phyloP scores from a whole-genome alignment of 2,888 invertebrate species.

The Folsomia manolachei region DNA sequence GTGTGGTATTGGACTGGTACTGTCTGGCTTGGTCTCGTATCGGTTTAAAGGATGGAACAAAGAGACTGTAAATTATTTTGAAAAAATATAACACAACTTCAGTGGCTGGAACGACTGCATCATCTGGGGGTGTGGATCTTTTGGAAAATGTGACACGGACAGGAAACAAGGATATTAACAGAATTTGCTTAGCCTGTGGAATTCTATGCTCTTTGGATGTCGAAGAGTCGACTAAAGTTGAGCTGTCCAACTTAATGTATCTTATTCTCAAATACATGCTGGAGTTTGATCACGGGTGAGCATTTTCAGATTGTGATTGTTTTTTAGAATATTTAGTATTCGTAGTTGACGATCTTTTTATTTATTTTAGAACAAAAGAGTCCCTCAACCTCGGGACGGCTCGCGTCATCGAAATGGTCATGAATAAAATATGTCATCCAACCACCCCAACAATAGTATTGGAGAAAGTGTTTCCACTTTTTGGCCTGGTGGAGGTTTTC shows the following conservation, averaged over 20 bases:
- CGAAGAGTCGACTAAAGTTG: slow-evolving; percentile 13
- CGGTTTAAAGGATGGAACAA: neutral
- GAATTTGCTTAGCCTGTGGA: slow-evolving; percentile 39
- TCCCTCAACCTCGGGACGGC: slow-evolving; percentile 42
- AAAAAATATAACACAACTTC: neutral
- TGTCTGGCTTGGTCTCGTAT: slow-evolving; percentile 24
- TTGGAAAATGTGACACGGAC: neutral
- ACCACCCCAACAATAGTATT: slow-evolving; percentile 5
- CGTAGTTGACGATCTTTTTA: too few species aligned
- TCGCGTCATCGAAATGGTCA: slow-evolving; percentile 45
- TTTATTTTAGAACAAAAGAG: slow-evolving; percentile 48
- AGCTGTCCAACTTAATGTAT: slow-evolving; percentile 14
- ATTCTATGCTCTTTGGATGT: slow-evolving; percentile 28
- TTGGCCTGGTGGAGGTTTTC: slow-evolving; percentile 41
- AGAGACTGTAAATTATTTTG: neutral
- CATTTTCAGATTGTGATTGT: too few species aligned
- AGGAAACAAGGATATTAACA: slow-evolving; percentile 27
- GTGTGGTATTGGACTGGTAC: slow-evolving; percentile 40
- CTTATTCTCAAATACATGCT: slow-evolving; percentile 23
- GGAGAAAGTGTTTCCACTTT: slow-evolving; percentile 17
- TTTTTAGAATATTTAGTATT: too few species aligned
- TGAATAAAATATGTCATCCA: slow-evolving; percentile 30
- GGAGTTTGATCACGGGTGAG: slow-evolving; percentile 37
- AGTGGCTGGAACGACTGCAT: neutral
- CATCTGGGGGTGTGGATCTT: neutral